These are phyloP conservation scores for Malthinus flaveolus DNA, from an alignment of 2,888 invertebrate species.

Conservation along the genomic window DNA sequence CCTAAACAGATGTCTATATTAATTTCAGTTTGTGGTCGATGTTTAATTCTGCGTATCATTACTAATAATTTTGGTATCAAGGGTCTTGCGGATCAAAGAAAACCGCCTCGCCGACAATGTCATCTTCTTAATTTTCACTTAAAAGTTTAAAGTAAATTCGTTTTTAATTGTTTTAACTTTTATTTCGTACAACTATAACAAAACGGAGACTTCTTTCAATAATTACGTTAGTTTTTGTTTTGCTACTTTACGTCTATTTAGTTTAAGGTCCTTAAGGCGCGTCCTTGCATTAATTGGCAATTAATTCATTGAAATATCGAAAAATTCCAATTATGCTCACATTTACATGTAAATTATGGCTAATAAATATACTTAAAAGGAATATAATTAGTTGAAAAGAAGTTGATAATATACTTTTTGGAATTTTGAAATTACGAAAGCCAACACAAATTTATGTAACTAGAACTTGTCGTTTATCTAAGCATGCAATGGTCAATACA, in stretches of 20 bases:
- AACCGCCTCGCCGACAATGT: constrained; percentile 6
- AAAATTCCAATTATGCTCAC: too few species aligned
- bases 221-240: too few species aligned
- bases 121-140: constrained; percentile 1
- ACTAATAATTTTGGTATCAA: constrained; percentile 18
- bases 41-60: constrained; percentile 23
- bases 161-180: neutral
- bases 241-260: too few species aligned
- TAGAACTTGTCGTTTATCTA: constrained; percentile 2
- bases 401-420: too few species aligned
- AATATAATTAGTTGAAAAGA: too few species aligned
- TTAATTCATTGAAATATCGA: too few species aligned
- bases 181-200: too few species aligned
- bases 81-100: constrained; percentile 10
- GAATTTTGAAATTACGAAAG: neutral
- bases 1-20: constrained; percentile 25
- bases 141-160: neutral
- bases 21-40: constrained; percentile 22
- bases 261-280: too few species aligned
- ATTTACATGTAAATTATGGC: too few species aligned
- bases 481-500: neutral
- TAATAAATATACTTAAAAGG: too few species aligned
- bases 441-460: constrained; percentile 3
- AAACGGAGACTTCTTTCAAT: too few species aligned
- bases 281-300: too few species aligned